Evolutionary conservation across 2,797 vertebrate species (phyloP).

Genomic region (Xiphorhynchus erythropygius): DNA sequence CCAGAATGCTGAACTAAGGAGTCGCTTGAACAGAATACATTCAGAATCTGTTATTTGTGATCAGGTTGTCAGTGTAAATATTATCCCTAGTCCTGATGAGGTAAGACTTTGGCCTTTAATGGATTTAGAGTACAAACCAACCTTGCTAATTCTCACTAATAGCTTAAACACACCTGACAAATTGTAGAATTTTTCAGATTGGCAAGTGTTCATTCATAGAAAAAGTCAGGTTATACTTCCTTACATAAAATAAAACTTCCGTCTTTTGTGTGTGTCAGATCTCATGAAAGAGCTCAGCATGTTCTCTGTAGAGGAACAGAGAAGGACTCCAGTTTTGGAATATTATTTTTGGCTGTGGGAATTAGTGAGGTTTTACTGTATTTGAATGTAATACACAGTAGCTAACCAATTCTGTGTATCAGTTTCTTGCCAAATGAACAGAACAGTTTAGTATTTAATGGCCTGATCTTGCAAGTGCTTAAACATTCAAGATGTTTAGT

Average conservation of each 20-base stretch:
- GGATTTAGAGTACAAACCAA: conserved; percentile 41
- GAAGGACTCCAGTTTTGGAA: neutral
- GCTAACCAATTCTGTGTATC: neutral
- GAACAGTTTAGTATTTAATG: neutral
- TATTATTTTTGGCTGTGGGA: conserved; percentile 20
- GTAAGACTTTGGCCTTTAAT: conserved; percentile 80
- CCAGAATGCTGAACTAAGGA: conserved; percentile 97
- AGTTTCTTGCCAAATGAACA: conserved; percentile 2
- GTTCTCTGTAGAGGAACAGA: neutral
- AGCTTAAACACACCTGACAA: neutral
- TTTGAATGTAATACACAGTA: neutral
- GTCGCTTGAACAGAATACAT: conserved; percentile 95
- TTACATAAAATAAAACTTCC: neutral
- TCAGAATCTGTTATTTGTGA: conserved; percentile 95
- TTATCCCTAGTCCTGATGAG: conserved; percentile 96
- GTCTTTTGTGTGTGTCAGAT: neutral
- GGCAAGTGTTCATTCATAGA: neutral
- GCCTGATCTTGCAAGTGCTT: neutral
- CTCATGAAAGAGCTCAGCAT: neutral
- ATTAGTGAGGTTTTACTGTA: conserved; percentile 45
- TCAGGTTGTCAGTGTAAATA: conserved; percentile 98
- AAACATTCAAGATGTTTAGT: neutral
- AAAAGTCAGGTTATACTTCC: neutral
- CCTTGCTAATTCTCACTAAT: conserved; percentile 53
- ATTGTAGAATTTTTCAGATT: neutral